A percentile compares a stretch with the other conserved stretches of the same genome.
Evolutionary conservation across 2,888 invertebrate genomes (phyloP).

Genomic region (Teleiodes luculella): DNA sequence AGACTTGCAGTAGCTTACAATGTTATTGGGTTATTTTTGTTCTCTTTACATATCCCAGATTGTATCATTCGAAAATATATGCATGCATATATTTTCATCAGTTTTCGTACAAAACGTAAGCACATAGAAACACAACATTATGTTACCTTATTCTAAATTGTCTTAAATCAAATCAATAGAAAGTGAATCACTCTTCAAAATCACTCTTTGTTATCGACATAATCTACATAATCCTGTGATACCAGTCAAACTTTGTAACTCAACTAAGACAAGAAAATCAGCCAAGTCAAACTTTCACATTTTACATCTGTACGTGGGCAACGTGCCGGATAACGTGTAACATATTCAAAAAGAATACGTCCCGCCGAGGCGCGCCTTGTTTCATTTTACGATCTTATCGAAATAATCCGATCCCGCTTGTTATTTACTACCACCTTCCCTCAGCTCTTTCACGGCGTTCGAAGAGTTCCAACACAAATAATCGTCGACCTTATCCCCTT

Average conservation of each 20-base stretch:
- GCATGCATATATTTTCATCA: no score
- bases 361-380: constrained; percentile 67
- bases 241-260: not conserved
- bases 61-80: no score
- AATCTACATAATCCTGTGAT: not conserved
- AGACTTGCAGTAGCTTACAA: no score
- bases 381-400: constrained; percentile 79
- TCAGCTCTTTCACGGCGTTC: constrained; percentile 56
- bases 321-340: constrained; percentile 52
- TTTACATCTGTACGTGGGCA: constrained; percentile 49
- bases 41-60: no score
- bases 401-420: constrained; percentile 76
- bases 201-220: no score
- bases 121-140: no score
- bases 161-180: no score
- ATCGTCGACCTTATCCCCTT: constrained; percentile 55
- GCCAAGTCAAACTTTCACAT: constrained; percentile 47
- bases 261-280: constrained; percentile 31
- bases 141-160: no score
- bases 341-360: constrained; percentile 67
- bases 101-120: no score
- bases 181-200: no score
- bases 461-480: constrained; percentile 44
- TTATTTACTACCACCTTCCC: constrained; percentile 74
- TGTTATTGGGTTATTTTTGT: no score